Conservation (phyloP, 2,888 invertebrate species). For the Napeogenes inachia region DNA sequence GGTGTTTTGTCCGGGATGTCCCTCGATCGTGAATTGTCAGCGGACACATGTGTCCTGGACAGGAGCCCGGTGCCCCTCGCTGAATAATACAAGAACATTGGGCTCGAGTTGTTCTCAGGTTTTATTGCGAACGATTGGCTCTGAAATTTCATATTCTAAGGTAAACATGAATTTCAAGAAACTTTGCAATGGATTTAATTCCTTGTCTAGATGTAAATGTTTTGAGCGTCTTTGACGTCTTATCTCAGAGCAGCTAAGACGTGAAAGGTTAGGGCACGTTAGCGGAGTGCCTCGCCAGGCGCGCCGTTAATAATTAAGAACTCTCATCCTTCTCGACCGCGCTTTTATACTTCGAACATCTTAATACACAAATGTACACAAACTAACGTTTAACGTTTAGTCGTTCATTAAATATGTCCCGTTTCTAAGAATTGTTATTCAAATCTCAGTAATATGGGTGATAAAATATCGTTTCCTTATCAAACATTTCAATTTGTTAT, state of each 20-base stretch:
- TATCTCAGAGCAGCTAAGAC: slow-evolving; percentile 17
- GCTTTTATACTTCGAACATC: slow-evolving; percentile 2
- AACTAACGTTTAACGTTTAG: too few species aligned
- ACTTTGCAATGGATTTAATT: slow-evolving; percentile 14
- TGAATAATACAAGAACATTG: slow-evolving; percentile 67
- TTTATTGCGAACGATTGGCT: slow-evolving; percentile 66
- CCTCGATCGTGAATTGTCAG: slow-evolving; percentile 49
- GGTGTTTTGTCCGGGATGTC: slow-evolving; percentile 15
- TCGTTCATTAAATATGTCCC: too few species aligned
- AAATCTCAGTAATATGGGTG: too few species aligned
- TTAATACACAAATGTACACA: too few species aligned
- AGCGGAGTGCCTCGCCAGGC: slow-evolving; percentile 41
- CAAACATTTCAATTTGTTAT: not conserved
- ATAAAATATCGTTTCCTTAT: not conserved
- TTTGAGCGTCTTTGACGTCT: slow-evolving; percentile 26
- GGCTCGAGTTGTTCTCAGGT: slow-evolving; percentile 54
- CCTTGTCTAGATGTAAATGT: slow-evolving; percentile 7
- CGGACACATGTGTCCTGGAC: slow-evolving; percentile 57
- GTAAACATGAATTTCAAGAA: slow-evolving; percentile 18
- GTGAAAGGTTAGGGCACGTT: slow-evolving; percentile 39
- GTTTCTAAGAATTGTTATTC: too few species aligned
- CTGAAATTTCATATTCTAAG: slow-evolving; percentile 30
- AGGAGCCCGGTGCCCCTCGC: slow-evolving; percentile 32
- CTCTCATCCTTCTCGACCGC: slow-evolving; percentile 39
- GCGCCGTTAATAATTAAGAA: slow-evolving; percentile 66